Base-by-base conservation (phyloP, 2,113 vertebrate genomes). In the Toxostoma redivivum region DNA sequence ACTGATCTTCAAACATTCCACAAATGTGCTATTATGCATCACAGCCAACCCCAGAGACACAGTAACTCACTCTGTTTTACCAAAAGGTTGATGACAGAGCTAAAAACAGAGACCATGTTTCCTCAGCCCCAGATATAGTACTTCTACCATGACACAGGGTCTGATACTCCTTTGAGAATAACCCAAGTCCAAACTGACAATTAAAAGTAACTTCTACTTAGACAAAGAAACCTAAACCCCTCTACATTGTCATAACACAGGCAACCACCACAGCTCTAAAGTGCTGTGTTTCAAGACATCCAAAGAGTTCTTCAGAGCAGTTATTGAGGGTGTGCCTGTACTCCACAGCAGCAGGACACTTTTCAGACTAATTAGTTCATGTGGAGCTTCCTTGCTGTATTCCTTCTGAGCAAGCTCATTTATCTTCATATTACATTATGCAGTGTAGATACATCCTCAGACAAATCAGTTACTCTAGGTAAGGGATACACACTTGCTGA, bases 321-420 rank as follows among this genome's bases (percentile, higher is more conserved):
- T 42, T 54, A 85, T 0, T 53, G 65, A 79, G 67, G 76, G 17
- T 40, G 23, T 72, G 78, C 56, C 73, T 56, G 24, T 37, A 69
- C 44, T 81, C 65, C 18, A 8, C n/a, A 87, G 62, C 84, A 89
- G 81, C 70, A 87, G 81, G 95, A 85, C 78, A 33, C 37, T 62
- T 82, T 57, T 51, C 87, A 82, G 61, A 82, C 44, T 93, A 89
- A 94, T 89, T 60, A 93, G 48, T 10, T 93, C 78, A 67, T 1
- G 8, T 23, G 40, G 61, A 87, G 78, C 38, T 91, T 53, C 45
- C 45, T 76, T 60, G 44, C 78, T 64, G 12, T 37, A 57, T 10
- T 79, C 79, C 69, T 82, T 81, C 70, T 82, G n/a, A 93, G 70
- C 61, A 87, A 94, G 73, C 28, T 76, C 87, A 76, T 91, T 91